Percentiles rank a stretch among this genome's conserved stretches.
These are phyloP conservation scores for Steatocranus sp. DNA, from an alignment of 2,797 vertebrate species.

Conservation along the genomic window DNA sequence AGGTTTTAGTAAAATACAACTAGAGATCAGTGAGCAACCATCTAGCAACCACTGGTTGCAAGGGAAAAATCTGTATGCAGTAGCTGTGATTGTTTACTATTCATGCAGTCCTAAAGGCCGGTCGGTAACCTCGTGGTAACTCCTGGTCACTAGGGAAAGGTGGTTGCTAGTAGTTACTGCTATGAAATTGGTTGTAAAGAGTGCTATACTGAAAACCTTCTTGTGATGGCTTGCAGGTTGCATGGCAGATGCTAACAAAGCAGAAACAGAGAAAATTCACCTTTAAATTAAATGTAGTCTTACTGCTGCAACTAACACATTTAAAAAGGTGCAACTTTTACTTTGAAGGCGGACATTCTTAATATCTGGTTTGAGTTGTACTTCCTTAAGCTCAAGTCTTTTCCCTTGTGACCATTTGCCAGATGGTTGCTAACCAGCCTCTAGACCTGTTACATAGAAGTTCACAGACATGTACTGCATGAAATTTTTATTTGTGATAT, in stretches of 20 bases:
- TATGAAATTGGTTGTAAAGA: background rate
- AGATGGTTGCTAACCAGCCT: background rate
- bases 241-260: background rate
- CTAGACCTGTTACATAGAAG: background rate
- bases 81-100: background rate
- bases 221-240: background rate
- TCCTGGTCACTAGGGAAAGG: background rate
- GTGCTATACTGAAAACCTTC: background rate
- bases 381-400: background rate
- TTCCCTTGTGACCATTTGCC: background rate
- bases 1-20: background rate
- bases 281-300: background rate
- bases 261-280: background rate
- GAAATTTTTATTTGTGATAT: background rate
- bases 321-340: background rate
- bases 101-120: background rate
- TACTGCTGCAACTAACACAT: background rate
- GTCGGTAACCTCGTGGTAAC: background rate
- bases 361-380: background rate
- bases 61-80: background rate
- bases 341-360: accelerated
- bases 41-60: background rate
- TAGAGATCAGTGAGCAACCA: background rate
- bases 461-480: background rate
- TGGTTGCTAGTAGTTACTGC: background rate